Percentiles rank a stretch among this genome's conserved stretches.
These are phyloP conservation scores for Penelope pileata DNA, from an alignment of 2,113 vertebrate species.

Conservation along the genomic window DNA sequence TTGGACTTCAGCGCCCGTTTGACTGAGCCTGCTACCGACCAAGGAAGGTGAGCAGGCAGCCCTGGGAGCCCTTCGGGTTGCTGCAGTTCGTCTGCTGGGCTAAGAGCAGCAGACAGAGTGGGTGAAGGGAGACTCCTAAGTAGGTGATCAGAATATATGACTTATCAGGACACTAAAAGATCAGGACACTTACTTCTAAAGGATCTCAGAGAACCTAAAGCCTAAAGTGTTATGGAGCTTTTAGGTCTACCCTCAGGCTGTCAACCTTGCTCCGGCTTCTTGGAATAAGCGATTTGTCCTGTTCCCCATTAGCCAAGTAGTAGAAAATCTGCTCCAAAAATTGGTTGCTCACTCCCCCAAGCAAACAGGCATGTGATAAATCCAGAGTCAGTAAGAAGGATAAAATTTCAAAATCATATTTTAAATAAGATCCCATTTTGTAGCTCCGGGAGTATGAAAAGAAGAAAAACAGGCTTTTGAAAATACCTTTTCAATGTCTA, in stretches of 20 bases:
- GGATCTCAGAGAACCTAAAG: constrained; percentile 28
- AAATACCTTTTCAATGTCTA: not conserved
- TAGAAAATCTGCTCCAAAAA: constrained; percentile 18
- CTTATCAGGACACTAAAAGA: constrained; percentile 66
- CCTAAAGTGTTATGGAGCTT: not conserved
- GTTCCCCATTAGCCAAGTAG: not conserved
- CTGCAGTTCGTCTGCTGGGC: not conserved
- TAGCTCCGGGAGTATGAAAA: not conserved
- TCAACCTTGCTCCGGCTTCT: constrained; percentile 6
- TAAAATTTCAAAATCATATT: not conserved
- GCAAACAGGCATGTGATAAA: not conserved
- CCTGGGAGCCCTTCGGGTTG: not conserved
- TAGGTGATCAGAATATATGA: constrained; percentile 29
- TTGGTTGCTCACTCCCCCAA: not conserved
- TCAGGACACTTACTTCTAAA: constrained; percentile 25
- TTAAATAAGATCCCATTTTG: not conserved
- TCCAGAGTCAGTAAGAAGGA: not conserved
- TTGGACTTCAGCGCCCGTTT: not conserved
- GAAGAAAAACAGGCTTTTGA: not conserved
- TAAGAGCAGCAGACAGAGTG: not conserved
- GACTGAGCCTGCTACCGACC: not conserved
- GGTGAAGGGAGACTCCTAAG: not conserved
- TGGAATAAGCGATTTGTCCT: not conserved
- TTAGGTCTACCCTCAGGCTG: constrained; percentile 11
- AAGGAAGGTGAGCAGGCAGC: not conserved